A percentile compares a stretch with the other conserved stretches of the same genome.
phyloP scores from a whole-genome alignment of 2,113 vertebrate species.

The Callaeas wilsoni region DNA sequence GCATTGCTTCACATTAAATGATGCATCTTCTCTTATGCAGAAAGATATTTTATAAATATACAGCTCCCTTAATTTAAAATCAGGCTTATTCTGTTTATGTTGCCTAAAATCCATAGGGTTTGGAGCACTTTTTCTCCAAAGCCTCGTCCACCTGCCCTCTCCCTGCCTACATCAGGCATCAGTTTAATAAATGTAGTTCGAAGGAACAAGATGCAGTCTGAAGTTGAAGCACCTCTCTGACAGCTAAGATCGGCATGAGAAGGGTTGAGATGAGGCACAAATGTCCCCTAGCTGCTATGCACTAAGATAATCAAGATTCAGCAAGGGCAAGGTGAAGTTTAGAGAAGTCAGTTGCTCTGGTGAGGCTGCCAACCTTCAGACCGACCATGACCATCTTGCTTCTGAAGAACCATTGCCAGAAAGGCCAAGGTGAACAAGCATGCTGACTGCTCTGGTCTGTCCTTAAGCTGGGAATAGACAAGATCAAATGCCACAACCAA shows the following conservation, averaged over 20 bases:
- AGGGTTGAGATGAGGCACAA: not conserved
- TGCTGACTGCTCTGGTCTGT: not conserved
- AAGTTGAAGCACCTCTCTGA: not conserved
- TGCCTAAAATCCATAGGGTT: not conserved
- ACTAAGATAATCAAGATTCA: not conserved
- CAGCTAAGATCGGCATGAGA: not conserved
- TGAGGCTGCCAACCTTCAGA: not conserved
- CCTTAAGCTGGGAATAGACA: not conserved
- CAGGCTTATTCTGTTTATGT: not conserved
- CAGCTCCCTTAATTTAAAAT: not conserved
- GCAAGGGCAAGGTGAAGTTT: not conserved
- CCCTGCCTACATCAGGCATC: not conserved
- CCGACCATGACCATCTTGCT: not conserved
- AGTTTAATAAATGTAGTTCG: not conserved
- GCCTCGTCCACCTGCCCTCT: not conserved
- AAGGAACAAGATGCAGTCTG: not conserved
- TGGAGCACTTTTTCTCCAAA: not conserved
- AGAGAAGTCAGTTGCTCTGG: not conserved
- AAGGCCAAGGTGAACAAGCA: not conserved
- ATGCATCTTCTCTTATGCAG: not conserved
- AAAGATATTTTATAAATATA: not conserved
- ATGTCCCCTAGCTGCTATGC: not conserved
- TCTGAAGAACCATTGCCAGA: not conserved
- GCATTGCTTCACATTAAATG: not conserved
- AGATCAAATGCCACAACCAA: not conserved